A percentile compares a stretch with the other conserved stretches of the same genome.
Evolutionary conservation across 1,140 invertebrate species (phyloP).

Genomic region (Papilio helenus): DNA sequence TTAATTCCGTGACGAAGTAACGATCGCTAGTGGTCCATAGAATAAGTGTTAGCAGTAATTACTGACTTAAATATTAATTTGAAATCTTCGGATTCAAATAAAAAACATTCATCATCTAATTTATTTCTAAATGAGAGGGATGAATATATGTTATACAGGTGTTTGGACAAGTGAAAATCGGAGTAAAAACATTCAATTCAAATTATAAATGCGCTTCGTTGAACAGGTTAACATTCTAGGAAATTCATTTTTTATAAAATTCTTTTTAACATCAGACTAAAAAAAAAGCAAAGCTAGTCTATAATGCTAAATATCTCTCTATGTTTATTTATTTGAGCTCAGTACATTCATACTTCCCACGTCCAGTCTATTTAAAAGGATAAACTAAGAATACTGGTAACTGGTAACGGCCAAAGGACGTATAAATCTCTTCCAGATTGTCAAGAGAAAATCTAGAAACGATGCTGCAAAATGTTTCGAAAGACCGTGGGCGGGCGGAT

Average conservation of each 20-base stretch:
- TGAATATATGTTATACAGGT: neutral
- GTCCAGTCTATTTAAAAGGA: slow-evolving; percentile 21
- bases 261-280: neutral
- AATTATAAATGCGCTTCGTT: neutral
- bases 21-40: neutral
- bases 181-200: neutral
- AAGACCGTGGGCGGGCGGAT: slow-evolving; percentile 63
- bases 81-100: neutral
- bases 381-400: slow-evolving; percentile 37
- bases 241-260: neutral
- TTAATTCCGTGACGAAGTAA: too few species aligned
- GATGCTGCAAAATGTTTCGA: slow-evolving; percentile 52
- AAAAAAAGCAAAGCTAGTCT: neutral
- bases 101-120: too few species aligned
- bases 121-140: neutral
- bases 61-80: neutral
- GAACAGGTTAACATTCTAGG: neutral
- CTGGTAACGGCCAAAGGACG: slow-evolving; percentile 55
- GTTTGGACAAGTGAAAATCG: neutral
- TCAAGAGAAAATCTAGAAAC: slow-evolving; percentile 67
- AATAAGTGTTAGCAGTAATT: neutral
- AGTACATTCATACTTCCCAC: slow-evolving; percentile 8
- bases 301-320: neutral
- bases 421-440: slow-evolving; percentile 71
- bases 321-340: neutral